phyloP scores from a whole-genome alignment of 2,888 invertebrate genomes.

The Morinoia aosen region DNA sequence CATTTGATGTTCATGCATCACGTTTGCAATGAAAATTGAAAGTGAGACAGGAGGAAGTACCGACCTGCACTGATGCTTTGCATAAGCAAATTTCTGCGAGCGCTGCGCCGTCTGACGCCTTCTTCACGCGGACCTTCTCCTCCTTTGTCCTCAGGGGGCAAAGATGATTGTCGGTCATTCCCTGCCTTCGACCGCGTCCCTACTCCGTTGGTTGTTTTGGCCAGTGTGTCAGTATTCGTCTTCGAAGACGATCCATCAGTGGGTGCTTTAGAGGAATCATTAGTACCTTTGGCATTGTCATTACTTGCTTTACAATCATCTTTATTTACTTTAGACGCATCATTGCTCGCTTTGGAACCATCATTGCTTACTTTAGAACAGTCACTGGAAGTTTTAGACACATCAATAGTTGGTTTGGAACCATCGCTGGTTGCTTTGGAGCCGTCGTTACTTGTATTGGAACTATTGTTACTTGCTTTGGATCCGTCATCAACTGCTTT shows the following conservation, averaged over 20 bases:
- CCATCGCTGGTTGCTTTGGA: neutral
- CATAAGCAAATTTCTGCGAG: neutral
- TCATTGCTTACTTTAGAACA: neutral
- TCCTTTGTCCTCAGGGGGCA: constrained; percentile 36
- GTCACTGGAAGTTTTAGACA: neutral
- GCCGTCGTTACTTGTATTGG: neutral
- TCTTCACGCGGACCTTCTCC: neutral
- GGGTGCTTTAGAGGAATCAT: neutral
- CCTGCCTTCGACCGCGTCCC: constrained; percentile 20
- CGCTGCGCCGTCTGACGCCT: constrained; percentile 29
- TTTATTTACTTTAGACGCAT: neutral
- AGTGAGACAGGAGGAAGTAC: neutral
- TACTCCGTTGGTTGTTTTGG: neutral
- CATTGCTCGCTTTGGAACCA: neutral
- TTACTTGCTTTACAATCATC: neutral
- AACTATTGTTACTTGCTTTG: neutral
- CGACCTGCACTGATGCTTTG: neutral
- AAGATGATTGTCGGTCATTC: constrained; percentile 6
- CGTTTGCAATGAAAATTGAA: neutral
- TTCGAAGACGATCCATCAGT: neutral
- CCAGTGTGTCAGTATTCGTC: neutral
- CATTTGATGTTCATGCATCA: neutral
- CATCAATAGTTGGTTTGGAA: neutral
- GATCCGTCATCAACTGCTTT: neutral
- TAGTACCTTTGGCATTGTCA: neutral